Evolutionary conservation across 1,140 invertebrate species (phyloP).

Genomic region (Drosophila micromelanica): DNA sequence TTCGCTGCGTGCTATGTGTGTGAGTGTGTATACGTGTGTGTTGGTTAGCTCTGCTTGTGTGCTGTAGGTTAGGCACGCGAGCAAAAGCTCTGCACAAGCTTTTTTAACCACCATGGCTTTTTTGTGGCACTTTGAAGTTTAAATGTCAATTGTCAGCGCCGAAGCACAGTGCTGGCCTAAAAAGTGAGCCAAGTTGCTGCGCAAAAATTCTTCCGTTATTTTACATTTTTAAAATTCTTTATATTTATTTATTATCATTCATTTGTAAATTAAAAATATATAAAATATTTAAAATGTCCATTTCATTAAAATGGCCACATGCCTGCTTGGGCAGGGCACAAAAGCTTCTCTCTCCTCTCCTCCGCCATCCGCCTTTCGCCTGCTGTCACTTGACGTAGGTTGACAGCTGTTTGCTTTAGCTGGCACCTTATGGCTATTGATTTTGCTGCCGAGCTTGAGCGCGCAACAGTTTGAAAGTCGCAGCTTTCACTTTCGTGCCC

Average conservation of each 20-base stretch:
- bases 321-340: conserved; percentile 9
- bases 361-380: neutral
- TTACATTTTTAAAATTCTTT: no score
- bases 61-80: conserved; percentile 77
- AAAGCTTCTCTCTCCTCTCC: conserved; percentile 18
- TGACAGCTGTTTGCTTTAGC: conserved; percentile 74
- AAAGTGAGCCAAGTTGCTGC: conserved; percentile 1
- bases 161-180: conserved; percentile 34
- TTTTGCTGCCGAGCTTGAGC: conserved; percentile 52
- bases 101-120: conserved; percentile 42
- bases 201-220: neutral
- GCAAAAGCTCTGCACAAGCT: conserved; percentile 49
- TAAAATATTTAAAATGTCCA: no score
- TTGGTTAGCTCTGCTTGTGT: conserved; percentile 32
- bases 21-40: conserved; percentile 18
- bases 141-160: conserved; percentile 55
- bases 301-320: neutral
- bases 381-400: conserved; percentile 66
- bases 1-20: conserved; percentile 32
- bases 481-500: conserved; percentile 78
- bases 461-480: conserved; percentile 80
- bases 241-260: no score
- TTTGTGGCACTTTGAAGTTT: conserved; percentile 44
- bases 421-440: conserved; percentile 68
- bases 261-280: no score